Evolutionary conservation across 2,113 vertebrate genomes (phyloP), one percentile per base, ranked within the genome.

Genomic region (Oreochromis spilurus): DNA sequence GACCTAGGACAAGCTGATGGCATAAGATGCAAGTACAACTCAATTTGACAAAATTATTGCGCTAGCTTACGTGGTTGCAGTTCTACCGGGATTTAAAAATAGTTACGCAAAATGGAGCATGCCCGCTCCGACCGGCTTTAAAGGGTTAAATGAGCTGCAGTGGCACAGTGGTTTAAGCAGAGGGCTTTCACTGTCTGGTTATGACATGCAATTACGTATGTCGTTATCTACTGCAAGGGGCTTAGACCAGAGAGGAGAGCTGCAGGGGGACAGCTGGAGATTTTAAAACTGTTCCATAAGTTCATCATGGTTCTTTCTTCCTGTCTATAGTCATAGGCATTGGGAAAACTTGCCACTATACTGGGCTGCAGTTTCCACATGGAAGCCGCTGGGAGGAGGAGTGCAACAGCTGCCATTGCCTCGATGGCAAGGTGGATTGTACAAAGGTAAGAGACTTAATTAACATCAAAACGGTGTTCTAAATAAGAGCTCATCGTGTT

Each of bases 351-450:
- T 99, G 98, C 86, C 97, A 97, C 96, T 97, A 97, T 2, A 96
- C 94, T 50, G 98, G 97, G 9, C 92, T 97, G 43, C 97, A 97
- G 70, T 97, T 98, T 93, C 97, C 97, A 0, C 98, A 98, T 1
- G 97, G 98, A 85, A 97, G 97, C 92, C 96, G 94, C 31, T 99
- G 98, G 98, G 95, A 97, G 17, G 97, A 99, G 79, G 98, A 99
- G 58, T 99, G 98, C 84, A 99, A 99, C 92, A 97, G 94, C 92
- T 99, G 98, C 87, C 97, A 94, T 58, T 99, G 98, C 83, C 89
- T 96, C 84, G 96, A 98, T 26, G 97, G 98, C 83, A 97, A 60
- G 77, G 96, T 97, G 77, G 97, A 97, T 55, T 99, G 98, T 87
- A 98, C 98, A 70, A 99, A 98, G 97, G 98, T 99, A 93, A 45